Percentiles rank a stretch among this genome's conserved stretches.
Conservation (phyloP, 2,888 invertebrate genomes). For the Itoplectis maculator region DNA sequence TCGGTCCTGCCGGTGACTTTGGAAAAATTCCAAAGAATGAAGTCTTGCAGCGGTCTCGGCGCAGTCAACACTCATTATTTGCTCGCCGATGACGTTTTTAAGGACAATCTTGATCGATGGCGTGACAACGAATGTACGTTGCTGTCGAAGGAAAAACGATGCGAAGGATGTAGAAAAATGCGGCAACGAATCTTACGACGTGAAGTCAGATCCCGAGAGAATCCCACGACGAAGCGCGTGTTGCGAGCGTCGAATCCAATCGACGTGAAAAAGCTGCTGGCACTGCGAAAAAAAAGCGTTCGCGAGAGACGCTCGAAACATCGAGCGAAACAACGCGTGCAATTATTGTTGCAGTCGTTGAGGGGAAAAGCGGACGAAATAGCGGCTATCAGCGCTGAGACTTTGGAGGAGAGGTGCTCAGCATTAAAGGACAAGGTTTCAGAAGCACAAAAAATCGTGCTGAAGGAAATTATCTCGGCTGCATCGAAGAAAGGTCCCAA, state of each 20-base stretch:
- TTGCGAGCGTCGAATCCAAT: constrained; percentile 15
- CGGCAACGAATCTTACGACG: constrained; percentile 13
- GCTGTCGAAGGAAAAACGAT: constrained; percentile 25
- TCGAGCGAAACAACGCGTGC: constrained; percentile 9
- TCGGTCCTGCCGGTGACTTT: neutral
- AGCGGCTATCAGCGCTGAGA: neutral
- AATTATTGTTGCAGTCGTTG: neutral
- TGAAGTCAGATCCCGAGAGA: neutral
- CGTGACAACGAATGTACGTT: constrained; percentile 30
- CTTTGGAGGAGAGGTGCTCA: constrained; percentile 5
- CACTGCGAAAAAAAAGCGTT: neutral
- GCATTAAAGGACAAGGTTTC: neutral
- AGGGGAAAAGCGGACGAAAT: neutral
- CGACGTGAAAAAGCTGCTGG: constrained; percentile 13
- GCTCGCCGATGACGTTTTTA: neutral
- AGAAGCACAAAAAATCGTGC: constrained; percentile 13
- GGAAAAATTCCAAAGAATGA: constrained; percentile 35
- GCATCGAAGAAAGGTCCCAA: constrained; percentile 17
- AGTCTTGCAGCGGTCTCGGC: constrained; percentile 37
- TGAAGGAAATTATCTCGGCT: constrained; percentile 16
- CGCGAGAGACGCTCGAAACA: neutral
- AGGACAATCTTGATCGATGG: constrained; percentile 25
- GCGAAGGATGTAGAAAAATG: constrained; percentile 25
- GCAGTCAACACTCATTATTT: constrained; percentile 26
- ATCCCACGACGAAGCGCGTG: neutral